Evolutionary conservation across 2,888 invertebrate genomes (phyloP), one percentile per base, ranked within the genome.

Genomic region (Netelia virgata): DNA sequence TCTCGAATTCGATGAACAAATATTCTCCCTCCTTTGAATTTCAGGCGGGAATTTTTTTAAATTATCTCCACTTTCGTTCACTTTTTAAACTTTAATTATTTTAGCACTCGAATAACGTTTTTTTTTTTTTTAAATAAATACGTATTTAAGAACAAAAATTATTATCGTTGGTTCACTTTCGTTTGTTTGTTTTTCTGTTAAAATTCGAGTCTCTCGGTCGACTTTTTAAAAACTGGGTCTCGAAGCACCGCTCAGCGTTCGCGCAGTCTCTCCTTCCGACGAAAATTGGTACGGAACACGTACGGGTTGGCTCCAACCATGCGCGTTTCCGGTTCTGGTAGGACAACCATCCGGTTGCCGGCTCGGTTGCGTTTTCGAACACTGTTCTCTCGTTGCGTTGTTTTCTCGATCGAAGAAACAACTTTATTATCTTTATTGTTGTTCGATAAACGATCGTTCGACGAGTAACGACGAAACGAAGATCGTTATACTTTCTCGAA

Each of bases 321-420:
- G 75, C 77, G 79, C 55, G 59, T 73, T 84, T 86, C 82, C 79
- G 78, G 72, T 75, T 28, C 36, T 68, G 18, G 53, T 6, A 41
- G 66, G 74, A 2, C 36, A 53, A 59, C 47, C 61, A 73, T 80
- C 64, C 72, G 75, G 79, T 66, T 10, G 59, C 10, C 43, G 18
- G 16, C 36, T 43, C 20, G 23, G 20, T 63, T 11, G n/a, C n/a
- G 16, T 10, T 11, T 47, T 18, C 14, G 2, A 36, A 3, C 43
- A 41, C 28, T 28, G 43, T 47, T 43, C 36, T 36, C 36, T 36
- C 36, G 6, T 36, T 36, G 36, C 36, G 36, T 36, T 36, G 36
- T 36, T 36, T 36, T 36, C 36, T 36, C 36, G 36, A 36, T 36
- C 36, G 36, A 36, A 36, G 36, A 36, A 36, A 36, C 36, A 36